Conservation (phyloP, 2,113 vertebrate species). For the Apodemus speciosus region DNA sequence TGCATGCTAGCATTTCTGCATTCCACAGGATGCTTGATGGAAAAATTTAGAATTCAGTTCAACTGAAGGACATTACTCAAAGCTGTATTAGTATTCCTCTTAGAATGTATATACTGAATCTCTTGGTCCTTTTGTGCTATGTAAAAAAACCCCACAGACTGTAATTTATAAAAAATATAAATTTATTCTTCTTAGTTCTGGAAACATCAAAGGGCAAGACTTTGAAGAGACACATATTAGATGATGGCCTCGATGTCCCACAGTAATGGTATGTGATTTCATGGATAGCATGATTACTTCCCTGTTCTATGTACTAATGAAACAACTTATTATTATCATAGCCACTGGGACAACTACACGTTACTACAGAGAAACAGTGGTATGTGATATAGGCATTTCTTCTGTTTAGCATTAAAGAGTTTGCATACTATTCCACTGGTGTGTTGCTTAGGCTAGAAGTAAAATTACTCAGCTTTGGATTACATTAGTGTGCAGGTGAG, state of each 20-base stretch:
- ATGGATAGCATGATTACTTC: neutral
- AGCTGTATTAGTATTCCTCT: neutral
- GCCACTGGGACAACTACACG: neutral
- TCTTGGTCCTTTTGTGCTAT: neutral
- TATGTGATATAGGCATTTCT: neutral
- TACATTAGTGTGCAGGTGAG: neutral
- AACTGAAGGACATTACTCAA: conserved; percentile 13
- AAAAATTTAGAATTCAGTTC: neutral
- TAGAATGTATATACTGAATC: neutral
- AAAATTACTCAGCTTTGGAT: conserved; percentile 37
- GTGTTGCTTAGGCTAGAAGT: neutral
- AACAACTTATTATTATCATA: neutral
- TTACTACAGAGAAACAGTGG: neutral
- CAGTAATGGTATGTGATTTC: neutral
- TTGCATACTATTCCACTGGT: neutral
- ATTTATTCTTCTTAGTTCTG: neutral
- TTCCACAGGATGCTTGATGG: neutral
- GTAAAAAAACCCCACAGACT: neutral
- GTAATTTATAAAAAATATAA: neutral
- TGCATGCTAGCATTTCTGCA: neutral
- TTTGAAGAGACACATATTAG: neutral
- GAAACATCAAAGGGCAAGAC: neutral
- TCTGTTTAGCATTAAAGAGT: neutral
- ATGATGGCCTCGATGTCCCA: no score
- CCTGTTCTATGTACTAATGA: conserved; percentile 29